Evolutionary conservation across 2,888 invertebrate genomes (phyloP).

Genomic region (Cheilosia impressa): DNA sequence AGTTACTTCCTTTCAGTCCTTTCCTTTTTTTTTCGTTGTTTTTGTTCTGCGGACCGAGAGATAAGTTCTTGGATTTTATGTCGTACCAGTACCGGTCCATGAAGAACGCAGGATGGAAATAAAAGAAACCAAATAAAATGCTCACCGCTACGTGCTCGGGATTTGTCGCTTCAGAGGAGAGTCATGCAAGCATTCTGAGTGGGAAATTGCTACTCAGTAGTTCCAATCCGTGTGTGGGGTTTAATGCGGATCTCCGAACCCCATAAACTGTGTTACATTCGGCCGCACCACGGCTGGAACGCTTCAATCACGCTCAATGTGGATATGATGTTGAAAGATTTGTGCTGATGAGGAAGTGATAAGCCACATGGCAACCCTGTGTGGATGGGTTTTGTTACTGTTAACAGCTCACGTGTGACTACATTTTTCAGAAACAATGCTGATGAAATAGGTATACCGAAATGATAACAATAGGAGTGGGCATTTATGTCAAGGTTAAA

Average conservation of each 20-base stretch:
- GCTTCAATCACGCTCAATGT: constrained; percentile 55
- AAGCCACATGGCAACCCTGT: background rate
- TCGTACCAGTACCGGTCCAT: background rate
- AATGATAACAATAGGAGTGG: constrained; percentile 3
- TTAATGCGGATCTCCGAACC: constrained; percentile 30
- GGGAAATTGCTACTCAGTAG: constrained; percentile 55
- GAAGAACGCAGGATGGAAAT: constrained; percentile 44
- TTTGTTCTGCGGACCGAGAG: constrained; percentile 47
- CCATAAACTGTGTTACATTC: constrained; percentile 53
- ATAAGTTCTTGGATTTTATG: constrained; percentile 42
- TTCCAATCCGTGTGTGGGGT: constrained; percentile 36
- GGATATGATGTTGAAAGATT: constrained; percentile 19
- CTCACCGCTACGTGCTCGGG: constrained; percentile 52
- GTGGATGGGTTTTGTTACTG: constrained; percentile 14
- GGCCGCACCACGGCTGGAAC: constrained; percentile 14
- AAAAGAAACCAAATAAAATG: constrained; percentile 53
- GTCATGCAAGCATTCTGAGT: constrained; percentile 56
- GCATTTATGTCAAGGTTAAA: constrained; percentile 7
- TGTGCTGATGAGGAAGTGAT: constrained; percentile 2
- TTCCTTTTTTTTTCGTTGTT: constrained; percentile 38
- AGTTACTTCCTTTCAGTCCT: constrained; percentile 41
- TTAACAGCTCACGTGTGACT: constrained; percentile 45
- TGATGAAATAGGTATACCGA: background rate
- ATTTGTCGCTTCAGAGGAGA: constrained; percentile 45
- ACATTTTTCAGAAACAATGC: constrained; percentile 18